Evolutionary conservation across 2,888 invertebrate species (phyloP).

Genomic region (Pseudococcus longispinus): DNA sequence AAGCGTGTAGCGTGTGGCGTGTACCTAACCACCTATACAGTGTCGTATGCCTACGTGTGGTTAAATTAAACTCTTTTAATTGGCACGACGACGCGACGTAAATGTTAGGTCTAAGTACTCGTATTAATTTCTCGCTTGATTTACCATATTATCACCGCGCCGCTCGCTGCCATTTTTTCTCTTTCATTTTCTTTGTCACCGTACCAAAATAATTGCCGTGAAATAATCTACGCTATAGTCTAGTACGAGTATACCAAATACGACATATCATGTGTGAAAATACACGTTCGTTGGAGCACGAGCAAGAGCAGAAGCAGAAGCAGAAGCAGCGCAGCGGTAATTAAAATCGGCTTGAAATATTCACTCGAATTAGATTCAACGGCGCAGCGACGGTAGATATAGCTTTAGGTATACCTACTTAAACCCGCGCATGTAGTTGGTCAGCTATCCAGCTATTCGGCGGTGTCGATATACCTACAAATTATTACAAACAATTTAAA

Average conservation of each 20-base stretch:
- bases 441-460: no score
- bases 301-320: background rate
- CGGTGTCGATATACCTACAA: no score
- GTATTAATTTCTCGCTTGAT: constrained; percentile 33
- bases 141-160: background rate
- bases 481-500: no score
- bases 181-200: background rate
- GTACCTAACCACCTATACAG: no score
- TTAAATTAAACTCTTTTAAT: no score
- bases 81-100: background rate
- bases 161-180: background rate
- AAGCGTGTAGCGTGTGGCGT: no score
- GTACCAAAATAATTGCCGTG: background rate
- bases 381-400: no score
- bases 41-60: no score
- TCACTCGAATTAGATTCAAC: background rate
- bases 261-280: constrained; percentile 19
- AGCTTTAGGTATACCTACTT: no score
- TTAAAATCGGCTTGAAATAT: background rate
- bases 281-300: background rate
- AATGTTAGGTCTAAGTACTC: background rate
- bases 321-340: background rate
- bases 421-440: no score
- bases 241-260: background rate
- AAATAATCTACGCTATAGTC: background rate